Conservation (phyloP, 2,888 invertebrate species). For the Platycheirus rosarum region DNA sequence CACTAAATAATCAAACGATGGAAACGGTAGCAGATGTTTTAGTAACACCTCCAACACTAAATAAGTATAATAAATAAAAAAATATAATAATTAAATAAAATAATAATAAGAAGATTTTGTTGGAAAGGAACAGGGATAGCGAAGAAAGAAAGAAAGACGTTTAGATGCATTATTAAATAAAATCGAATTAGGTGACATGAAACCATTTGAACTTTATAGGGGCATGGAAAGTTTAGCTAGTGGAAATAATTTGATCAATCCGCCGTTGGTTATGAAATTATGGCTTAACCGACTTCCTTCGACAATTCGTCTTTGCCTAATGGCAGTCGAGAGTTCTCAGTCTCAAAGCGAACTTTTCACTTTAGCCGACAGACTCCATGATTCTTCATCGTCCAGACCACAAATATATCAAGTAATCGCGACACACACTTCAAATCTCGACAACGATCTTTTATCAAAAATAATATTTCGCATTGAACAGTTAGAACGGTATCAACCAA, state of each 20-base stretch:
- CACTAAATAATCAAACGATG: no score
- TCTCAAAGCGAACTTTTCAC: constrained; percentile 3
- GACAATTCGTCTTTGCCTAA: constrained; percentile 8
- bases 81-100: no score
- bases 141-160: constrained; percentile 42
- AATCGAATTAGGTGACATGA: constrained; percentile 10
- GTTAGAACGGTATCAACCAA: neutral
- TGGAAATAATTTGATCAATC: neutral
- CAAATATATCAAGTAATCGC: neutral
- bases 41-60: constrained; percentile 13
- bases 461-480: constrained; percentile 2
- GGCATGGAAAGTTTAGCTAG: constrained; percentile 27
- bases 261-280: constrained; percentile 14
- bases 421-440: neutral
- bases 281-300: constrained; percentile 32
- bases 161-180: constrained; percentile 32
- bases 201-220: constrained; percentile 18
- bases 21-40: no score
- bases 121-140: constrained; percentile 34
- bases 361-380: constrained; percentile 25
- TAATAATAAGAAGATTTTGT: constrained; percentile 18
- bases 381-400: neutral
- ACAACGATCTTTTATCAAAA: constrained; percentile 1
- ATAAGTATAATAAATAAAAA: constrained; percentile 28
- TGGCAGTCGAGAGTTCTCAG: constrained; percentile 25